phyloP scores from a whole-genome alignment of 2,888 invertebrate species.

The Sphaerophoria taeniata region DNA sequence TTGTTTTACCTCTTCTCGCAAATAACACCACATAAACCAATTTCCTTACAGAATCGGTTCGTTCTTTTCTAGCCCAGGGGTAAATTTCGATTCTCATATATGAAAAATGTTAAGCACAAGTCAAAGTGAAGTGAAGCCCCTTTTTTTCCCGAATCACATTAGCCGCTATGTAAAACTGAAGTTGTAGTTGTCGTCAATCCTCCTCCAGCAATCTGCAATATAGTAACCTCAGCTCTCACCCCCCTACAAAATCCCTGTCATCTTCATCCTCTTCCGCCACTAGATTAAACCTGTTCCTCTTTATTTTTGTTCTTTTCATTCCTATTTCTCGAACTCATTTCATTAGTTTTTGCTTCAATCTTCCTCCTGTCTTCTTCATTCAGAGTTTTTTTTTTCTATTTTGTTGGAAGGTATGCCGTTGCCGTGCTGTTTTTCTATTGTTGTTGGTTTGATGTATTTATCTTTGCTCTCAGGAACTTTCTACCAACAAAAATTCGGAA shows the following conservation, averaged over 20 bases:
- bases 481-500: conserved; percentile 37
- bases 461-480: background rate
- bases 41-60: conserved; percentile 61
- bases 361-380: conserved; percentile 16
- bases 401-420: background rate
- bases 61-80: conserved; percentile 56
- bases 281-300: conserved; percentile 29
- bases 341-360: conserved; percentile 39
- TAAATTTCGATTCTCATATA: background rate
- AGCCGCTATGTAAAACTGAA: conserved; percentile 22
- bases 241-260: conserved; percentile 23
- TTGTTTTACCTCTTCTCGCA: background rate
- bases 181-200: background rate
- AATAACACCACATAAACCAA: conserved; percentile 67
- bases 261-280: conserved; percentile 43
- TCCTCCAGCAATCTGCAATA: conserved; percentile 25
- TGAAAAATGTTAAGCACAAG: conserved; percentile 21
- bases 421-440: background rate
- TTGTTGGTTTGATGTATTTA: conserved; percentile 1
- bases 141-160: conserved; percentile 57
- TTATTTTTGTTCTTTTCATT: background rate
- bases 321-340: conserved; percentile 20
- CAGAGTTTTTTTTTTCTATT: too few species aligned
- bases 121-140: conserved; percentile 25
- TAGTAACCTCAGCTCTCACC: conserved; percentile 42